Percentiles rank a stretch among this genome's conserved stretches.
Evolutionary conservation across 2,113 vertebrate genomes (phyloP).

Genomic region (Holacanthus passer): DNA sequence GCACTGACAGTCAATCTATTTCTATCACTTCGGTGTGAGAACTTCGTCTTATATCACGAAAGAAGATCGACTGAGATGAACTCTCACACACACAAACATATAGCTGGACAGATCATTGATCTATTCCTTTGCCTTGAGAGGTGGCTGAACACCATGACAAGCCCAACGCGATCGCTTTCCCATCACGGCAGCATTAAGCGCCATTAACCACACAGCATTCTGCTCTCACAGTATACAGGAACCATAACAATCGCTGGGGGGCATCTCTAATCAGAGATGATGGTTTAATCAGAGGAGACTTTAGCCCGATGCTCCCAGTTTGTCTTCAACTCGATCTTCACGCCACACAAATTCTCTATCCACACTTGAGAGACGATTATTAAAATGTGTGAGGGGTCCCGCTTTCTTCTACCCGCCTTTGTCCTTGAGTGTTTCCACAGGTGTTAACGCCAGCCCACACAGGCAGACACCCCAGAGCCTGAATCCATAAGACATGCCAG

Average conservation of each 20-base stretch:
- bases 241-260: slow-evolving; percentile 80
- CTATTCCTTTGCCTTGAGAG: slow-evolving; percentile 33
- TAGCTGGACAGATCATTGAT: slow-evolving; percentile 32
- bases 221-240: slow-evolving; percentile 54
- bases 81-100: background rate
- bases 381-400: slow-evolving; percentile 71
- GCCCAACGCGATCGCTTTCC: slow-evolving; percentile 55
- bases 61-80: background rate
- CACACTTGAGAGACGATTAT: slow-evolving; percentile 80
- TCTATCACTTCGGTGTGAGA: background rate
- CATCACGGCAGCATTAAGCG: slow-evolving; percentile 54
- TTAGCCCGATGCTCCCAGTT: slow-evolving; percentile 77
- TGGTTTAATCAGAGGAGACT: slow-evolving; percentile 87
- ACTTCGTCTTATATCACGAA: background rate
- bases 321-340: slow-evolving; percentile 85
- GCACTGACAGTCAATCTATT: background rate
- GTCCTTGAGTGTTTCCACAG: slow-evolving; percentile 61
- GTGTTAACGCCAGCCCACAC: slow-evolving; percentile 45
- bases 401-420: slow-evolving; percentile 51
- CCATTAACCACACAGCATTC: slow-evolving; percentile 55
- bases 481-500: slow-evolving; percentile 56
- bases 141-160: slow-evolving; percentile 26
- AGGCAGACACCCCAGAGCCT: slow-evolving; percentile 43
- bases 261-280: slow-evolving; percentile 85
- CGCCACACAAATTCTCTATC: slow-evolving; percentile 78